Conservation (phyloP, 2,113 vertebrate species). For the Crotalus viridis region DNA sequence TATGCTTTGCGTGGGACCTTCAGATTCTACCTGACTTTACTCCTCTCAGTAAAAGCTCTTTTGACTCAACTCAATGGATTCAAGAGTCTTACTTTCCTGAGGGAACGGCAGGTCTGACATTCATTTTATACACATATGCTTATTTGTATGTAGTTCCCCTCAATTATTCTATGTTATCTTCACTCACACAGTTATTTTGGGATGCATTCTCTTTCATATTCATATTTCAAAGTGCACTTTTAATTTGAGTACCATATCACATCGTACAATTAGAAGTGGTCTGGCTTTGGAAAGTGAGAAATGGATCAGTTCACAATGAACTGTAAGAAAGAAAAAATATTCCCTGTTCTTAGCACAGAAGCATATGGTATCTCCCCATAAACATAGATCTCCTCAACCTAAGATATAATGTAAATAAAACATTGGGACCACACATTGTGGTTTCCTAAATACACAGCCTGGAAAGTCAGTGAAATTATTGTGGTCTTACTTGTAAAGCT, state of each 20-base stretch:
- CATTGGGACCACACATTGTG: neutral
- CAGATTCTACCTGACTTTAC: no score
- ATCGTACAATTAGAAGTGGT: neutral
- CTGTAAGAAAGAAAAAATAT: neutral
- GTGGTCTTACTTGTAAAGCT: neutral
- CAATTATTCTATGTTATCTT: neutral
- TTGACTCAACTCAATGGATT: no score
- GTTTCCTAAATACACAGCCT: neutral
- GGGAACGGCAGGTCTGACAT: no score
- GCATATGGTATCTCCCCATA: neutral
- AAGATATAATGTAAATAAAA: neutral
- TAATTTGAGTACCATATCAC: neutral
- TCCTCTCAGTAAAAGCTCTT: no score
- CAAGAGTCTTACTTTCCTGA: no score
- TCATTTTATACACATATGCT: neutral
- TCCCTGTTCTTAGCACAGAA: neutral
- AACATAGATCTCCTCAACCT: neutral
- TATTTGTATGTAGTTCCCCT: neutral
- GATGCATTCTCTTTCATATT: neutral
- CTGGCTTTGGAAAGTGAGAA: neutral
- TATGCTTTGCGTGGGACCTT: no score
- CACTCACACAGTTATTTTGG: neutral
- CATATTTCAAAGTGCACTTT: neutral
- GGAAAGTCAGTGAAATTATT: neutral
- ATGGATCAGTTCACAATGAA: neutral